Base-by-base conservation (phyloP, 2,113 vertebrate genomes). In the Malurus elegans region DNA sequence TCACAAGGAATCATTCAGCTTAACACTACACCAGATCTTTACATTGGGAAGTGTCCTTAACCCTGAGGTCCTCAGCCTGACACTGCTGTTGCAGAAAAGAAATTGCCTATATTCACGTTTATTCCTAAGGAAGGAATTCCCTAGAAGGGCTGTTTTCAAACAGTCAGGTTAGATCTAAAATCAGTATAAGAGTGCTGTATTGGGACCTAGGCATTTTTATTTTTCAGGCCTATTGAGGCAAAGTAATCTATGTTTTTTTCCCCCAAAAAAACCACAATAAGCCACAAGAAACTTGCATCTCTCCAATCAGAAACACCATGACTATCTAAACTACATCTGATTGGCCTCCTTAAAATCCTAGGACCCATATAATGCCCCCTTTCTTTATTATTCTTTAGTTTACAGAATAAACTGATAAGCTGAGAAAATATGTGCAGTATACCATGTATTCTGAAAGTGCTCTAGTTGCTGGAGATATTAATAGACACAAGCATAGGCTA, bases 231-330 rank as follows among this genome's bases (percentile, higher is more conserved):
- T 94, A 81, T 15, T 67, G 50, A 67, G 86, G 45, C 8, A 92
- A 92, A 95, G 38, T 42, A 93, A 80, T 48, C 61, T 82, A 82
- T 79, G 69, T 65, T 67, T 75, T 67, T 47, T 44, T 26, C 12
- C 13, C 48, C 34, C 5, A 26, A 82, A 93, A 92, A 93, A 91
- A 50, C 90, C 92, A 93, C 93, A 96, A 96, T 90, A 97, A 97
- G 76, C 48, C 95, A 80, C 79, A 93, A 94, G 92, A 97, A 95
- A 95, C 94, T 97, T 92, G 86, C 79, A 96, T 95, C 96, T 97
- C 97, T 97, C 98, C 98, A 98, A 98, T 98, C 97, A 98, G 98
- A 92, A 97, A 97, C 97, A 96, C 90, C 90, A 95, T 87, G 94
- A 96, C 97, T 96, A 97, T 93, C 92, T 94, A 97, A 95, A 95